A percentile compares a stretch with the other conserved stretches of the same genome.
Evolutionary conservation across 2,113 vertebrate species (phyloP).

Genomic region (Crotalus horridus): DNA sequence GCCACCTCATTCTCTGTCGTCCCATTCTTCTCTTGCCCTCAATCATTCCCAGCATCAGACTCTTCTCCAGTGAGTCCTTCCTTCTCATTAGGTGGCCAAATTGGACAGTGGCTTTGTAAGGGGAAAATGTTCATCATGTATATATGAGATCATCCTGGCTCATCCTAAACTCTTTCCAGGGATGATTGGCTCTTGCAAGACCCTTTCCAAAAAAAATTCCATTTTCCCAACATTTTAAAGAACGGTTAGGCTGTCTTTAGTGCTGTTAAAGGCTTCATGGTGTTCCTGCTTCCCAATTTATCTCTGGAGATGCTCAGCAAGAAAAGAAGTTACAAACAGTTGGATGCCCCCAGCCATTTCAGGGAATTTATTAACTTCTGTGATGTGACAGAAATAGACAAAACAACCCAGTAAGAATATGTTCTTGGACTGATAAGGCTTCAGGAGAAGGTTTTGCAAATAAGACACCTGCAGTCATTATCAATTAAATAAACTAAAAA

Average conservation of each 20-base stretch:
- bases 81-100: too few relatives aligned
- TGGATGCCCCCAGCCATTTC: neutral
- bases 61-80: too few relatives aligned
- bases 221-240: neutral
- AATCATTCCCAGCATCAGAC: too few relatives aligned
- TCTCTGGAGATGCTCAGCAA: accelerated
- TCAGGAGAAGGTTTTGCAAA: neutral
- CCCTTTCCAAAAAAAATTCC: neutral
- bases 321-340: neutral
- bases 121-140: neutral
- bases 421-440: neutral
- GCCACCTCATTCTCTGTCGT: too few relatives aligned
- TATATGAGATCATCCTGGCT: neutral
- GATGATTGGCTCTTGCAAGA: neutral
- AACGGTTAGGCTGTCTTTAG: neutral
- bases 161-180: neutral
- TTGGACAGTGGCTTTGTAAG: neutral
- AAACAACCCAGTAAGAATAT: neutral
- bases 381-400: neutral
- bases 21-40: too few relatives aligned
- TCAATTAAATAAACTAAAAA: neutral
- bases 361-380: neutral
- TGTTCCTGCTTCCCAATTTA: neutral
- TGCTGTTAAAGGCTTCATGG: too few relatives aligned
- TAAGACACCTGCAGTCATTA: neutral